A percentile compares a stretch with the other conserved stretches of the same genome.
These are phyloP conservation scores for Pseudeuparius sepicola DNA, from an alignment of 2,888 invertebrate species.

Conservation along the genomic window DNA sequence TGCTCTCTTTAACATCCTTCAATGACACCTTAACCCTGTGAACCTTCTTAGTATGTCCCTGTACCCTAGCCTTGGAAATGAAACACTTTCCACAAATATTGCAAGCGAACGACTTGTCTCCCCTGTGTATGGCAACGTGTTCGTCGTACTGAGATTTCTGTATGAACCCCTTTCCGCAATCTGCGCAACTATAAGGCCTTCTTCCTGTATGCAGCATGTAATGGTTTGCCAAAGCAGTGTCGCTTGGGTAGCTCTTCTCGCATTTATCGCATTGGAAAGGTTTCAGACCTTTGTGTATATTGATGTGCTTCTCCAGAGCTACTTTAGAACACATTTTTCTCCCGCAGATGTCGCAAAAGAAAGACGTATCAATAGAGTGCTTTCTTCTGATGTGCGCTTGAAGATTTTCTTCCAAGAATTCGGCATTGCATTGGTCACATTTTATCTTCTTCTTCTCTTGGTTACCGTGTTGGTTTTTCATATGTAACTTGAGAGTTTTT, in stretches of 20 bases:
- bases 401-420: conserved; percentile 22
- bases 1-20: no score
- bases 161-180: conserved; percentile 39
- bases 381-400: conserved; percentile 23
- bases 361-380: conserved; percentile 20
- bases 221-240: conserved; percentile 39
- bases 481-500: no score
- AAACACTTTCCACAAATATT: conserved; percentile 28
- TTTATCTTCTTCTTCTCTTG: conserved; percentile 22
- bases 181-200: conserved; percentile 35
- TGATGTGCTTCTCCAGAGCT: conserved; percentile 28
- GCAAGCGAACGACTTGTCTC: conserved; percentile 39
- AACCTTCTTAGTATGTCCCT: no score
- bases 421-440: conserved; percentile 22
- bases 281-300: conserved; percentile 36
- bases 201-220: conserved; percentile 33
- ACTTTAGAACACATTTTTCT: conserved; percentile 39
- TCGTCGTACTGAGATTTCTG: conserved; percentile 22
- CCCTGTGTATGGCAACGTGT: conserved; percentile 37
- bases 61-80: conserved; percentile 26
- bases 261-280: conserved; percentile 44
- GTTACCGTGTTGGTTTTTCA: no score
- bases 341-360: conserved; percentile 42
- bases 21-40: no score
- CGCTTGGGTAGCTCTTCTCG: conserved; percentile 46